Percentiles rank a stretch among this genome's conserved stretches.
phyloP scores from a whole-genome alignment of 2,888 invertebrate species.

The Ophion obscuratus region DNA sequence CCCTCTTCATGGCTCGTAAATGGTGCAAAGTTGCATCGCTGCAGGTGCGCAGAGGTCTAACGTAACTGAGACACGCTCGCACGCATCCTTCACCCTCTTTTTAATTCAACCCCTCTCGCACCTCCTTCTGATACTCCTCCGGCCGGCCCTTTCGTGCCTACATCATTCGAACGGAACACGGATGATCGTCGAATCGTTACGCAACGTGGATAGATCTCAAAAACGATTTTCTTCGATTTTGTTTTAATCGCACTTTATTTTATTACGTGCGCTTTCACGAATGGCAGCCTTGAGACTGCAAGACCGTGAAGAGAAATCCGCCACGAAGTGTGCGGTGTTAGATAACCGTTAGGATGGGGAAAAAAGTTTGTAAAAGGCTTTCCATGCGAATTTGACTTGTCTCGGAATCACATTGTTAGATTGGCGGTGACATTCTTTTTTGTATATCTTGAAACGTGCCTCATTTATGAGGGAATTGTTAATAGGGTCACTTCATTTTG shows the following conservation, averaged over 20 bases:
- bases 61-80: constrained; percentile 59
- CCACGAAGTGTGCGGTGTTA: constrained; percentile 28
- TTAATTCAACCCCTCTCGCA: constrained; percentile 31
- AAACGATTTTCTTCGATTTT: neutral
- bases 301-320: constrained; percentile 42
- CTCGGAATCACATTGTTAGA: neutral
- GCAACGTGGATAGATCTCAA: neutral
- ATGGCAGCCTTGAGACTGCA: constrained; percentile 27
- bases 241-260: constrained; percentile 12
- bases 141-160: neutral
- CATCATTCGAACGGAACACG: neutral
- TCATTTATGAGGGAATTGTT: neutral
- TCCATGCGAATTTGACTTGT: constrained; percentile 4
- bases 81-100: constrained; percentile 53
- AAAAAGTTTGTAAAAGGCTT: constrained; percentile 13
- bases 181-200: neutral
- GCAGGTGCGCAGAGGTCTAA: constrained; percentile 66
- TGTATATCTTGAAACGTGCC: neutral
- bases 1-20: constrained; percentile 54
- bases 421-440: neutral
- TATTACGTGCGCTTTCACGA: constrained; percentile 15
- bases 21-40: constrained; percentile 65
- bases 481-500: too few relatives aligned
- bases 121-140: neutral
- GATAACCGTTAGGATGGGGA: constrained; percentile 47